These are phyloP conservation scores for Pantala flavescens DNA, from an alignment of 1,140 invertebrate genomes.

Conservation along the genomic window DNA sequence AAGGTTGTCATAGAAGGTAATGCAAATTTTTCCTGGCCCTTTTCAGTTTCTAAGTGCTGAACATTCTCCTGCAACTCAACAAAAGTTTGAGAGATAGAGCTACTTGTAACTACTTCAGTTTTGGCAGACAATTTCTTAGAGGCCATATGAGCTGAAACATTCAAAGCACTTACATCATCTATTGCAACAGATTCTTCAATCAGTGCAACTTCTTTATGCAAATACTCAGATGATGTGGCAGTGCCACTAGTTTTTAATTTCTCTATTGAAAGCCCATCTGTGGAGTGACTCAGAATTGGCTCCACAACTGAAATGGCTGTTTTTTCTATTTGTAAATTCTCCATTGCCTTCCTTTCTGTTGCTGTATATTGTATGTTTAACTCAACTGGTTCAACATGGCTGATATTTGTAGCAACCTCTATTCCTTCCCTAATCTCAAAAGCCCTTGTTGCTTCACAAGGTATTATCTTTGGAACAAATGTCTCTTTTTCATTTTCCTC, in stretches of 20 bases:
- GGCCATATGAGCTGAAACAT: conserved; percentile 19
- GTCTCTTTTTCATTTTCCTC: conserved; percentile 20
- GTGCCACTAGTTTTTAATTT: background rate
- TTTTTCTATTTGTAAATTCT: background rate
- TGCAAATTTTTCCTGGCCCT: conserved; percentile 12
- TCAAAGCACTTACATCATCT: conserved; percentile 13
- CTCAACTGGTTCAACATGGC: background rate
- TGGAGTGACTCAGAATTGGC: background rate
- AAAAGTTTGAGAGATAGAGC: conserved; percentile 21
- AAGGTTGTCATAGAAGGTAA: background rate
- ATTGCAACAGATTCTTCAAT: conserved; percentile 12
- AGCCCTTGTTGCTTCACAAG: conserved; percentile 14
- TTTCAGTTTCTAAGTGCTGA: conserved; percentile 19
- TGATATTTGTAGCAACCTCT: conserved; percentile 17
- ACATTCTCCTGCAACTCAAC: conserved; percentile 20
- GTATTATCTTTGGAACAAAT: conserved; percentile 17
- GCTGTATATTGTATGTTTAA: background rate
- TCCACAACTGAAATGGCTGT: background rate
- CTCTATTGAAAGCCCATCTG: background rate
- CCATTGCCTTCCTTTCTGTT: background rate
- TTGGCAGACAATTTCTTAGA: conserved; percentile 23
- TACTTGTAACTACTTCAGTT: conserved; percentile 23
- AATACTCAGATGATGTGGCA: conserved; percentile 17
- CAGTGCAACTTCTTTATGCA: conserved; percentile 20
- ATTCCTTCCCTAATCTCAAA: conserved; percentile 18